Evolutionary conservation across 2,888 invertebrate species (phyloP), one percentile per base, ranked within the genome.

Genomic region (Eustalomyia histrio): DNA sequence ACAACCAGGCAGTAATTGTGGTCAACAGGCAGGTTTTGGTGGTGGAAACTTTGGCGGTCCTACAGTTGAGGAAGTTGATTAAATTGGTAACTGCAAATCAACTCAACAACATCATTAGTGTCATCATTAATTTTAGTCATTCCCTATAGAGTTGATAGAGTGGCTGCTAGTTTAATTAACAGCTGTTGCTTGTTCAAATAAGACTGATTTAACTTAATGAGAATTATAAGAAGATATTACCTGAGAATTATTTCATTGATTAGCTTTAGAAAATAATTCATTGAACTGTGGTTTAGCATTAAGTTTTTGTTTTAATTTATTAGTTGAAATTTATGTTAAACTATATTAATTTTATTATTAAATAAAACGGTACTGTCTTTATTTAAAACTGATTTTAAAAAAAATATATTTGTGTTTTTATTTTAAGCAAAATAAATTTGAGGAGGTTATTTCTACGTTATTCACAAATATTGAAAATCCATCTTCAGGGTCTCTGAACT

Each of bases 11-110:
- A 93, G 24, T 55, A 29, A n/a, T 63, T 84, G 84, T 24, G 85
- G 85, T 91, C 87, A 95, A 94, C 91, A 92, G 91, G 16, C 90
- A 92, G 71, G 92, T 92, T 86, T 94, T 93, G 33, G 94, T 94
- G 73, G 79, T 6, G 64, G 69, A 0, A 65, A 55, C n/a, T n/a
- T 3, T 58, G 87, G 93, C 17, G 87, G 87, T 4, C 87, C 87
- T n/a, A 86, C 85, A 2, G 85, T 87, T 0, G 87, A 87, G 67
- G 87, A 87, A 83, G 86, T 87, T 0, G 87, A 87, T 68, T 87
- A 86, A 85, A 53, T 7, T 12, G 35, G 43, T 43, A 2, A 43
- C 14, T 14, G 2, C 2, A 5, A 14, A 29, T n/a, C 17, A 24
- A 29, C 16, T 47, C 39, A 18, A 12, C 1, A 69, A 16, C 35